phyloP scores from a whole-genome alignment of 35 echinoderm and acorn worm species.

The Strongylocentrotus purpuratus region DNA sequence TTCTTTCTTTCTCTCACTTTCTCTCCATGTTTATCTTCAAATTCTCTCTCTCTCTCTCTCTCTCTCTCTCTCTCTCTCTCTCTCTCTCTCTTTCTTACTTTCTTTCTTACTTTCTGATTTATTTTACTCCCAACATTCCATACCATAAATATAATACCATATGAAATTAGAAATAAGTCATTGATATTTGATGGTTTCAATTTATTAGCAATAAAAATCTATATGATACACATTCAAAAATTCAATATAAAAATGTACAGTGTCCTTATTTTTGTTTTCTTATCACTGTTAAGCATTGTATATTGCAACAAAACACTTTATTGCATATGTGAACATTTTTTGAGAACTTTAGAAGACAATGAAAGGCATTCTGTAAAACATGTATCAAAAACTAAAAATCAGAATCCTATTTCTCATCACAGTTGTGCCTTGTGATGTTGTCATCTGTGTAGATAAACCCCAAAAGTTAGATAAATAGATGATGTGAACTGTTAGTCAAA shows the following conservation, averaged over 20 bases:
- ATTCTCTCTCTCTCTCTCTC: not conserved
- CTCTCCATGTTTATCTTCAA: not conserved
- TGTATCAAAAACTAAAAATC: not conserved
- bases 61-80: not conserved
- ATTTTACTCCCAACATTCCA: not conserved
- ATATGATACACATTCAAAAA: not conserved
- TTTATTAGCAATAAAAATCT: slow-evolving; percentile 13
- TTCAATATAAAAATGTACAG: not conserved
- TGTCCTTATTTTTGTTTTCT: not conserved
- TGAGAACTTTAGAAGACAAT: not conserved
- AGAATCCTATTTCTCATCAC: not conserved
- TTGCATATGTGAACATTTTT: not conserved
- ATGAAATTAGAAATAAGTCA: not conserved
- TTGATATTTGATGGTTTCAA: not conserved
- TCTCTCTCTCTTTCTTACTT: not conserved
- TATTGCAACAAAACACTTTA: slow-evolving; percentile 16
- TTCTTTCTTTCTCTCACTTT: not conserved
- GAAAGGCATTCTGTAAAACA: not conserved
- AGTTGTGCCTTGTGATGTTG: not conserved
- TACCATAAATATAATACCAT: not conserved
- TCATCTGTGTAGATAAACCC: not conserved
- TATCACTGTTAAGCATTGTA: not conserved
- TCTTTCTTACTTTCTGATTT: not conserved
- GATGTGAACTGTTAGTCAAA: not conserved
- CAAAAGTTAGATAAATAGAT: not conserved